A percentile compares a stretch with the other conserved stretches of the same genome.
These are phyloP conservation scores for Enoplosus armatus DNA, from an alignment of 2,797 vertebrate genomes.

Conservation along the genomic window DNA sequence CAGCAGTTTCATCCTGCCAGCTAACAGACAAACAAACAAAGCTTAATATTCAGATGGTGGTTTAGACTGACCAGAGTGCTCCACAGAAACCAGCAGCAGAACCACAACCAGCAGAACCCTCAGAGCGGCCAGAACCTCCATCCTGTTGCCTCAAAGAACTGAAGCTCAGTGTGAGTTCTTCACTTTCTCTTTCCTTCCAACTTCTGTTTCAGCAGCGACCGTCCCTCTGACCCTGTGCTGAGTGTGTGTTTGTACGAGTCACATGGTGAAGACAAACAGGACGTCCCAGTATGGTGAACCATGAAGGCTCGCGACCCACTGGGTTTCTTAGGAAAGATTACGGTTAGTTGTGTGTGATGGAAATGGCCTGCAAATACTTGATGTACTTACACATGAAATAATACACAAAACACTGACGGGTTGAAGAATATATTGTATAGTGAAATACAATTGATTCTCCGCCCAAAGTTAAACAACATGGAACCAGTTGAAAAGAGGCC, in stretches of 20 bases:
- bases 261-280: background rate
- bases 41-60: background rate
- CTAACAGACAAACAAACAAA: background rate
- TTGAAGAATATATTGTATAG: too few relatives aligned
- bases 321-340: too few relatives aligned
- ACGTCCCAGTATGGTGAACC: background rate
- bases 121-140: conserved; percentile 12
- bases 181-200: background rate
- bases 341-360: too few relatives aligned
- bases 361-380: too few relatives aligned
- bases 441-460: too few relatives aligned
- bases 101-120: conserved; percentile 34
- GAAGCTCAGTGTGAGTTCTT: background rate
- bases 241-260: background rate
- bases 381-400: too few relatives aligned
- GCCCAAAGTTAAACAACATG: too few relatives aligned
- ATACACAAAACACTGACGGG: too few relatives aligned
- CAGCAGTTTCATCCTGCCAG: too few relatives aligned
- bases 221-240: background rate
- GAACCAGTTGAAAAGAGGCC: too few relatives aligned
- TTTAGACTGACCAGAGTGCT: conserved; percentile 50
- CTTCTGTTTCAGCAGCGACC: background rate
- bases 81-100: conserved; percentile 40
- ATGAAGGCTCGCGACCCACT: too few relatives aligned
- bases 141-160: conserved; percentile 7